Evolutionary conservation across 1,140 invertebrate species (phyloP).

Genomic region (Phthorimaea operculella): DNA sequence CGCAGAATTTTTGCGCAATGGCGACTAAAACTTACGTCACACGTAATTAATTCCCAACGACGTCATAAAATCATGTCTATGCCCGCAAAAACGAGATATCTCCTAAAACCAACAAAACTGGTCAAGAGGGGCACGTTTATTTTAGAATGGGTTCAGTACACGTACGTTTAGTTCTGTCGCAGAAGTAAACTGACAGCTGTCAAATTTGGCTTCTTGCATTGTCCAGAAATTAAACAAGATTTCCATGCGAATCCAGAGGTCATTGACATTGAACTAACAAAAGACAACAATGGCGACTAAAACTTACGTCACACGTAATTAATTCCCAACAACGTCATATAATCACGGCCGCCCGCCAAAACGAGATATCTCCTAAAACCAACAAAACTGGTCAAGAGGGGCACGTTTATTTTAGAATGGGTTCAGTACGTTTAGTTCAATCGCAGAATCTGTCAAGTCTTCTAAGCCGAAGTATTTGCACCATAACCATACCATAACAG

Average conservation of each 20-base stretch:
- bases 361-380: constrained; percentile 39
- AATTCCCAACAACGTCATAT: constrained; percentile 30
- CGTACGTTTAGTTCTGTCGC: too few relatives aligned
- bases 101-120: constrained; percentile 53
- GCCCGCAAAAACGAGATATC: constrained; percentile 26
- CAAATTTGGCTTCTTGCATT: too few relatives aligned
- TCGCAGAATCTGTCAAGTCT: too few relatives aligned
- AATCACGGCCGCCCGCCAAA: constrained; percentile 27
- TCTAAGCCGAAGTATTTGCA: too few relatives aligned
- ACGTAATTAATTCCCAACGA: constrained; percentile 35
- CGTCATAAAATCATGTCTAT: too few relatives aligned
- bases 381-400: constrained; percentile 35
- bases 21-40: constrained; percentile 22
- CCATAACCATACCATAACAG: too few relatives aligned
- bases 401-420: background rate
- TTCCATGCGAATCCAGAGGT: background rate
- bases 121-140: too few relatives aligned
- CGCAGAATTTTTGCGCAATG: too few relatives aligned
- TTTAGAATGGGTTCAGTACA: too few relatives aligned
- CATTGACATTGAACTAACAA: background rate
- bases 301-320: constrained; percentile 37
- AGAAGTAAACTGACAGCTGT: too few relatives aligned
- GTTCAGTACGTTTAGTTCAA: background rate
- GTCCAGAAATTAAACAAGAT: background rate
- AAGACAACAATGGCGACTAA: background rate